A percentile compares a stretch with the other conserved stretches of the same genome.
phyloP scores from a whole-genome alignment of 53 echinoderm and acorn worm genomes.

The Apostichopus leukothele region DNA sequence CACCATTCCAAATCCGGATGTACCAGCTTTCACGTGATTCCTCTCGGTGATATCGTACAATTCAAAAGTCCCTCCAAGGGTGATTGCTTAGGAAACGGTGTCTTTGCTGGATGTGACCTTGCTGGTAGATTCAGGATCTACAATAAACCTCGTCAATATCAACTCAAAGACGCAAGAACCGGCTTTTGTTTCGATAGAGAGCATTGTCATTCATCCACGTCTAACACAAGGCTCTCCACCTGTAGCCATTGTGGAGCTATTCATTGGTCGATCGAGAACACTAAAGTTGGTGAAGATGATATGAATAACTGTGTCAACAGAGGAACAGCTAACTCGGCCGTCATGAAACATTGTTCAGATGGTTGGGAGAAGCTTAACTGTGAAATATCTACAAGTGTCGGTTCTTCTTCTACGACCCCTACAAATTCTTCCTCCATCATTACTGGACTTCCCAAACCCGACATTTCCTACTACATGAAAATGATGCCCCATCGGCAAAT shows the following conservation, averaged over 20 bases:
- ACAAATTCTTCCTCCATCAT: too few species aligned
- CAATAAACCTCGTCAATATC: constrained; percentile 2
- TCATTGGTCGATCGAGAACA: constrained; percentile 9
- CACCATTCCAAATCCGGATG: constrained; percentile 7
- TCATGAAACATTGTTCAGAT: constrained; percentile 26
- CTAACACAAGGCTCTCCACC: constrained; percentile 4
- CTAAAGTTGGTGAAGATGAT: constrained; percentile 3
- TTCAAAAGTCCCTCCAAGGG: not conserved
- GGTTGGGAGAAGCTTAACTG: constrained; percentile 3
- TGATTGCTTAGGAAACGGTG: not conserved
- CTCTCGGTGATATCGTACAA: not conserved
- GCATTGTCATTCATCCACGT: constrained; percentile 34
- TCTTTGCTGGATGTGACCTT: not conserved
- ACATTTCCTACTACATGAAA: not conserved
- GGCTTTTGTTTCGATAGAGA: constrained; percentile 19
- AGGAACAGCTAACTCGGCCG: constrained; percentile 2
- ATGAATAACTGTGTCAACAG: constrained; percentile 17
- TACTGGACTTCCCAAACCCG: not conserved
- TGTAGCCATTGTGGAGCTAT: constrained; percentile 12
- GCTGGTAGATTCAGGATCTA: not conserved
- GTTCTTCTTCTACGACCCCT: not conserved
- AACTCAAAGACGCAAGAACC: not conserved
- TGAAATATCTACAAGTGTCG: not conserved
- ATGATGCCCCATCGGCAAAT: not conserved
- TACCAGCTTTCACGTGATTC: not conserved